A percentile compares a stretch with the other conserved stretches of the same genome.
Evolutionary conservation across 2,888 invertebrate genomes (phyloP).

Genomic region (Plusia festucae): DNA sequence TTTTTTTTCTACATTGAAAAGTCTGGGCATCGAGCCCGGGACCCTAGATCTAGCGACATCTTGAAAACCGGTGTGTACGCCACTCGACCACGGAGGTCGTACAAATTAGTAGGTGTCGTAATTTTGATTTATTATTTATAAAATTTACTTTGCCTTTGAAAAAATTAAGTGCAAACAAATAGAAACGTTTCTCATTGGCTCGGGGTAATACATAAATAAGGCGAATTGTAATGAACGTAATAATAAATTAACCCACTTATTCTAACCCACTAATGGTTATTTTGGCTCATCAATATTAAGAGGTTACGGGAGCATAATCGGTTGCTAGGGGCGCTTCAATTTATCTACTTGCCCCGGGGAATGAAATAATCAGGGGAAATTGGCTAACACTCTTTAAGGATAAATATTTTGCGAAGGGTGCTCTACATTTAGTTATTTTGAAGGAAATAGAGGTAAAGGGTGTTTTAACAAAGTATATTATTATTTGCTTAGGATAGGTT

Average conservation of each 20-base stretch:
- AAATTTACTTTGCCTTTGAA: no score
- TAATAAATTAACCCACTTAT: constrained; percentile 57
- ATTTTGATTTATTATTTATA: no score
- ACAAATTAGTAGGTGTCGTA: no score
- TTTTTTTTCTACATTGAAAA: no score
- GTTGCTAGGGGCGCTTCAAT: constrained; percentile 61
- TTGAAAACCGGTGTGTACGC: no score
- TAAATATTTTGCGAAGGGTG: constrained; percentile 55
- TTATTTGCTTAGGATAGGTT: no score
- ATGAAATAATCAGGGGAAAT: constrained; percentile 71
- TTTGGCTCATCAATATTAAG: constrained; percentile 67
- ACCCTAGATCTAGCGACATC: no score
- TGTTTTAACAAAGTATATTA: constrained; percentile 18
- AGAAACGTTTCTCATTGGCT: constrained; percentile 11
- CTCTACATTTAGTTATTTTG: constrained; percentile 3
- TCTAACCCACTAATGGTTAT: constrained; percentile 59
- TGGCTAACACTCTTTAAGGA: constrained; percentile 65
- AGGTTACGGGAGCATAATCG: constrained; percentile 62
- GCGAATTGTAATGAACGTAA: constrained; percentile 46
- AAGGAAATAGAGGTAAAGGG: constrained; percentile 16
- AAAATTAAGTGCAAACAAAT: not conserved
- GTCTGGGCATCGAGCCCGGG: no score
- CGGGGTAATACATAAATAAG: constrained; percentile 30
- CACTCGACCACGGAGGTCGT: no score
- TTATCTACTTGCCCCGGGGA: constrained; percentile 66